Evolutionary conservation across 2,888 invertebrate genomes (phyloP).

Genomic region (Dilophus febrilis): DNA sequence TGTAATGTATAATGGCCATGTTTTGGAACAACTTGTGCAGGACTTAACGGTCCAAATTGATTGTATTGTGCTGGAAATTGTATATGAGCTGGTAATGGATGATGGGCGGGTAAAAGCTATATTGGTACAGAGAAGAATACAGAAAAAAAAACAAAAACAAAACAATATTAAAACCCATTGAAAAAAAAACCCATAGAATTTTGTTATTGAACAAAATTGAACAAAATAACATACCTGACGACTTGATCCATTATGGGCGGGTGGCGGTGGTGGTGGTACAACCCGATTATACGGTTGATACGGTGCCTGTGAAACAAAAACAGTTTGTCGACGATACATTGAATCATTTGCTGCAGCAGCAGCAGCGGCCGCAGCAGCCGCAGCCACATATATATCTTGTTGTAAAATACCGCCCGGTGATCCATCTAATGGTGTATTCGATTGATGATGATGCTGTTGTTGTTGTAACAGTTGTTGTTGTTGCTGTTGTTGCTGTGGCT

Average conservation of each 20-base stretch:
- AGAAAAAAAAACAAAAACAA: too few species aligned
- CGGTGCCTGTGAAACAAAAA: slow-evolving; percentile 43
- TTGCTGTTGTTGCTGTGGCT: too few species aligned
- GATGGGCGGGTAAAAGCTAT: slow-evolving; percentile 52
- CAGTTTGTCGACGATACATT: slow-evolving; percentile 46
- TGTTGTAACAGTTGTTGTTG: too few species aligned
- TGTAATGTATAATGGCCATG: slow-evolving; percentile 28
- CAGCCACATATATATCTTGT: slow-evolving; percentile 28
- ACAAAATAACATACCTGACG: slow-evolving; percentile 23
- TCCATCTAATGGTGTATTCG: slow-evolving; percentile 30
- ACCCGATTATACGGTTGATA: slow-evolving; percentile 28
- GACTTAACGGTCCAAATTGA: slow-evolving; percentile 32
- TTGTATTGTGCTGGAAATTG: slow-evolving; percentile 54
- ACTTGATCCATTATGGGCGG: slow-evolving; percentile 30
- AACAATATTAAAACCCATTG: neutral
- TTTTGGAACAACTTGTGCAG: slow-evolving; percentile 31
- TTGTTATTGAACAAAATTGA: slow-evolving; percentile 7
- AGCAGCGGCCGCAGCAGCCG: too few species aligned
- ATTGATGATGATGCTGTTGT: too few species aligned
- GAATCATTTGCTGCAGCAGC: slow-evolving; percentile 36
- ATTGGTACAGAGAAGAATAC: too few species aligned
- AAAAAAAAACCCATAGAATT: neutral
- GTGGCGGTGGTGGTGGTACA: slow-evolving; percentile 24
- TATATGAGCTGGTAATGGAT: slow-evolving; percentile 68
- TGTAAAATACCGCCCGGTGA: slow-evolving; percentile 26